Evolutionary conservation across 2,113 vertebrate genomes (phyloP).

Genomic region (Trochalopteron elliotii): DNA sequence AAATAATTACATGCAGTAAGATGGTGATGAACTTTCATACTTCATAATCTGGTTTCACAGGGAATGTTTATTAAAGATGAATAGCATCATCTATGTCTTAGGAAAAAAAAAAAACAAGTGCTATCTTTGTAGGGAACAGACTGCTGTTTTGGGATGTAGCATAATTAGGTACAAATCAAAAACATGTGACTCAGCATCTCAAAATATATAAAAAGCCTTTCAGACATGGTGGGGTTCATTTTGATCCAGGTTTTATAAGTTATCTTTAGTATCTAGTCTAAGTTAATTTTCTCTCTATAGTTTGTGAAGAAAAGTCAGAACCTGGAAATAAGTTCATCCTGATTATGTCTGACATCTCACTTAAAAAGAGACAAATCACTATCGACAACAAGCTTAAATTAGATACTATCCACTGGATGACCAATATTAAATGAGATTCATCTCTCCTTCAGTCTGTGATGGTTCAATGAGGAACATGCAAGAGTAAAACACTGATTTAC

Average conservation of each 20-base stretch:
- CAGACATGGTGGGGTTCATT: not conserved
- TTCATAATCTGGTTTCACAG: not conserved
- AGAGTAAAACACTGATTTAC: not conserved
- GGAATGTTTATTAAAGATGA: not conserved
- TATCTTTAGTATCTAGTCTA: not conserved
- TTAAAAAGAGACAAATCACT: conserved; percentile 1
- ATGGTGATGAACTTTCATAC: not conserved
- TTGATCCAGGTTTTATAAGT: not conserved
- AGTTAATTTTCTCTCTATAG: not conserved
- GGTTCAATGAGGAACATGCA: not conserved
- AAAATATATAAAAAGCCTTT: not conserved
- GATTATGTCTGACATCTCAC: conserved; percentile 13
- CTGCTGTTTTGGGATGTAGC: not conserved
- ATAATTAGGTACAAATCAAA: not conserved
- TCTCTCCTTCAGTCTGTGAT: not conserved
- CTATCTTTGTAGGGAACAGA: not conserved
- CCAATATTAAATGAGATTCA: not conserved
- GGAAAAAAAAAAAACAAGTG: not conserved
- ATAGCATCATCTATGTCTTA: not conserved
- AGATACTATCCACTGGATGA: not conserved
- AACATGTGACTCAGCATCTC: not conserved
- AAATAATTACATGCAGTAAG: not conserved
- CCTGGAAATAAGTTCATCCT: not conserved
- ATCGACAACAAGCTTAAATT: conserved; percentile 25
- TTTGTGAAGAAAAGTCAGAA: conserved; percentile 14